These are phyloP conservation scores for Camponotus floridanus DNA, from an alignment of 1,140 invertebrate species.

Conservation along the genomic window DNA sequence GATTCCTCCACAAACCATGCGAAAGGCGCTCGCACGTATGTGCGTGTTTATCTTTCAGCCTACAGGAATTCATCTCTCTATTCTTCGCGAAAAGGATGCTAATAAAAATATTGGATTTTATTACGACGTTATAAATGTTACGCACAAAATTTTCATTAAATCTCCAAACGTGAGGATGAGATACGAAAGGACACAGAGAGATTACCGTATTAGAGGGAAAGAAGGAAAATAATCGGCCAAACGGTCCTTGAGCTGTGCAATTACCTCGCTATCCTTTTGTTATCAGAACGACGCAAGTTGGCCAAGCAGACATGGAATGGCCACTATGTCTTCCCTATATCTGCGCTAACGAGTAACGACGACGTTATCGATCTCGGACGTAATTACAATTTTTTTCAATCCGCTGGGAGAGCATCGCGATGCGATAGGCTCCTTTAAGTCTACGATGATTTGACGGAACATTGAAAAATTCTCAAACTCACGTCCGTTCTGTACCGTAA, in stretches of 20 bases:
- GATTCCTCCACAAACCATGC: slow-evolving; percentile 61
- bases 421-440: slow-evolving; percentile 21
- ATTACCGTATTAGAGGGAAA: slow-evolving; percentile 18
- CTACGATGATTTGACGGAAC: background rate
- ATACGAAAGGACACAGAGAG: slow-evolving; percentile 28
- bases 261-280: slow-evolving; percentile 71
- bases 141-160: slow-evolving; percentile 17
- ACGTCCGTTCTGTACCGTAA: background rate
- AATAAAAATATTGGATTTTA: slow-evolving; percentile 33
- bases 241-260: slow-evolving; percentile 56
- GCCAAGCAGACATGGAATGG: slow-evolving; percentile 55
- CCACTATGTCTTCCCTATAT: slow-evolving; percentile 67
- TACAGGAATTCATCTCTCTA: slow-evolving; percentile 24
- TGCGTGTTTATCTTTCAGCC: slow-evolving; percentile 40
- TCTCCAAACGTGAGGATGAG: slow-evolving; percentile 17
- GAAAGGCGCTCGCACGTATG: slow-evolving; percentile 48
- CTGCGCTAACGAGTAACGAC: slow-evolving; percentile 62
- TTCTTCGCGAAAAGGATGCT: slow-evolving; percentile 16
- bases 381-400: slow-evolving; percentile 69
- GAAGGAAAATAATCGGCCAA: slow-evolving; percentile 55
- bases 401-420: background rate
- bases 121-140: background rate
- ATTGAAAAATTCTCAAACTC: slow-evolving; percentile 33
- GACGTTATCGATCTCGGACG: slow-evolving; percentile 59
- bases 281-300: slow-evolving; percentile 69